phyloP scores from a whole-genome alignment of 2,888 invertebrate species.

The Creontiades dilutus region DNA sequence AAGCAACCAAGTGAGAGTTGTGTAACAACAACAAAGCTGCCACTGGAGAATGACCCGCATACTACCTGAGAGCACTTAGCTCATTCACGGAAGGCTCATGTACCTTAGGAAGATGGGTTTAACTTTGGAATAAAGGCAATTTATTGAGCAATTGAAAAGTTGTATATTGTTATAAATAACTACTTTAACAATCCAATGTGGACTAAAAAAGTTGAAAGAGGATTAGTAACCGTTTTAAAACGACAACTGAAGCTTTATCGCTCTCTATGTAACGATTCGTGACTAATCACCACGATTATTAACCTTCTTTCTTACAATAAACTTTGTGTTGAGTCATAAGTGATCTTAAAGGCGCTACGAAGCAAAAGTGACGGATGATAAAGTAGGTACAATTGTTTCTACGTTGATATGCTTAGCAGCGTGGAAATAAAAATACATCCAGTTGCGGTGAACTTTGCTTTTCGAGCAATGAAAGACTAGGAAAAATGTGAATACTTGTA shows the following conservation, averaged over 20 bases:
- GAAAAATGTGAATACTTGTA: neutral
- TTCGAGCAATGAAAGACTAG: neutral
- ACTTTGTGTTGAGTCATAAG: neutral
- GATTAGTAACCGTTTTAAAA: neutral
- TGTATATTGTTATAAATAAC: constrained; percentile 30
- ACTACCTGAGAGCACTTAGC: too few relatives aligned
- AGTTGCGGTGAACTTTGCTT: neutral
- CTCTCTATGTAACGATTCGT: neutral
- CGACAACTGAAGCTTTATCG: neutral
- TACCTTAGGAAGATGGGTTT: too few relatives aligned
- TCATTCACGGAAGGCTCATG: too few relatives aligned
- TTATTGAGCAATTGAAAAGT: constrained; percentile 37
- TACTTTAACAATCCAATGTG: constrained; percentile 47
- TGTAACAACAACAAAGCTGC: too few relatives aligned
- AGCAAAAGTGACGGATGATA: neutral
- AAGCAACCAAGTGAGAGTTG: too few relatives aligned
- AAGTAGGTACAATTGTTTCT: neutral
- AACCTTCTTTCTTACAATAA: neutral
- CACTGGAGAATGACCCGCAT: too few relatives aligned
- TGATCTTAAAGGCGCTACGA: constrained; percentile 8
- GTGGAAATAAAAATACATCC: neutral
- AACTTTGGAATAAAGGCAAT: neutral
- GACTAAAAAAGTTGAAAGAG: constrained; percentile 19
- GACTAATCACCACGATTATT: neutral
- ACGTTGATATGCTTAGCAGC: neutral